Evolutionary conservation across 2,888 invertebrate genomes (phyloP), one percentile per base, ranked within the genome.

Genomic region (Tachina grossa): DNA sequence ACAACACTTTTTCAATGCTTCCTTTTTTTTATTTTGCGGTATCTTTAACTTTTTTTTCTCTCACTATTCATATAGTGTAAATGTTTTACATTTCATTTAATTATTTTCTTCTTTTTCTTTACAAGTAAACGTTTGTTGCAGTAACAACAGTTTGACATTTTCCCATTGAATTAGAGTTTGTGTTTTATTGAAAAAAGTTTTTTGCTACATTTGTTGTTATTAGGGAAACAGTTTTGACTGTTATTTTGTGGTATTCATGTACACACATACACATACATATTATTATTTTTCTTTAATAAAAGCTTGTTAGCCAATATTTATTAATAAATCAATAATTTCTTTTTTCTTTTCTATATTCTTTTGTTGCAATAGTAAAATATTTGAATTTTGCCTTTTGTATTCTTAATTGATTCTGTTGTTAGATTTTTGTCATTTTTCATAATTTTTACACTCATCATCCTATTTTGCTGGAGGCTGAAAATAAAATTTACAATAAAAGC

Each of bases 11-110:
- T n/a, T 13, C 22, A 11, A 19, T 19, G 39, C 19, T 14, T 39
- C 57, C 5, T 47, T 31, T 31, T 31, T 31, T 31, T 31, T 31
- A 31, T 61, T 13, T 75, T 80, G 45, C 66, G 19, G 49, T 59
- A 49, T 41, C 51, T 69, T 22, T 61, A 14, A 9, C n/a, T 45
- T 39, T 47, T n/a, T 16, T 2, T 51, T 49, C 1, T 68, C 68
- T 39, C 74, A 49, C 43, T 53, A 74, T 74, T 57, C 65, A 79
- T 71, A 57, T 81, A 41, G 72, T 81, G 81, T 39, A 71, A 71
- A 47, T 65, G 49, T 84, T 69, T 69, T 55, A 9, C 53, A 59
- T 63, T 51, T 16, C 31, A 39, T 72, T 65, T 31, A 14, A 43
- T 59, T 65, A 43, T 75, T 53, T 1, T 61, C 16, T 9, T 65